These are phyloP conservation scores for Siniperca chuatsi DNA, from an alignment of 2,113 vertebrate genomes.

Conservation along the genomic window DNA sequence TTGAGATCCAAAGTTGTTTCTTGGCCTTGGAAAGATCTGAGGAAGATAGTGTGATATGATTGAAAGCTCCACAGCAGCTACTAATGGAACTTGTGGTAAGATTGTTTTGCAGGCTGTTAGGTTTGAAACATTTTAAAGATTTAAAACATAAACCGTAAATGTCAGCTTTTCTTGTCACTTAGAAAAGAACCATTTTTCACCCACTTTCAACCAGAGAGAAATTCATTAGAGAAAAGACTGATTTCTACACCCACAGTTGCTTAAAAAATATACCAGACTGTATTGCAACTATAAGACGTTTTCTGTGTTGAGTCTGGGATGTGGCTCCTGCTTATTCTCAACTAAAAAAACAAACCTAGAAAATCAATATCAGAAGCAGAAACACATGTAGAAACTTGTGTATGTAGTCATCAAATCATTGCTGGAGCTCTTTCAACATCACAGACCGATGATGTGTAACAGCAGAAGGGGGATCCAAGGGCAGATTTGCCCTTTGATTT, in stretches of 20 bases:
- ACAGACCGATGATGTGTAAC: neutral
- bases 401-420: neutral
- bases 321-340: neutral
- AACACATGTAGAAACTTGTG: neutral
- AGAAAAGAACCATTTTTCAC: neutral
- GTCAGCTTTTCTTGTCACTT: neutral
- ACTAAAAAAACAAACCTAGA: neutral
- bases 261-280: neutral
- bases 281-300: neutral
- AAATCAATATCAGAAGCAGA: conserved; percentile 11
- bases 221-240: neutral
- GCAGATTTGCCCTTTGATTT: neutral
- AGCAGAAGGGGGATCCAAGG: neutral
- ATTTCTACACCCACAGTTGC: neutral
- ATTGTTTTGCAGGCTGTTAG: neutral
- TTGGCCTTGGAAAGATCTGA: neutral
- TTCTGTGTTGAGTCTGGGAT: neutral
- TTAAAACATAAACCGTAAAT: neutral
- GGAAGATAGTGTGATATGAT: neutral
- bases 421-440: neutral
- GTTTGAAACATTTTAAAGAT: neutral
- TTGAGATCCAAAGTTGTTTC: neutral
- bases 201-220: neutral
- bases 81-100: neutral
- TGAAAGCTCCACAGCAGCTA: neutral